Base-by-base conservation (phyloP, 2,797 vertebrate genomes). In the Danio choprae region DNA sequence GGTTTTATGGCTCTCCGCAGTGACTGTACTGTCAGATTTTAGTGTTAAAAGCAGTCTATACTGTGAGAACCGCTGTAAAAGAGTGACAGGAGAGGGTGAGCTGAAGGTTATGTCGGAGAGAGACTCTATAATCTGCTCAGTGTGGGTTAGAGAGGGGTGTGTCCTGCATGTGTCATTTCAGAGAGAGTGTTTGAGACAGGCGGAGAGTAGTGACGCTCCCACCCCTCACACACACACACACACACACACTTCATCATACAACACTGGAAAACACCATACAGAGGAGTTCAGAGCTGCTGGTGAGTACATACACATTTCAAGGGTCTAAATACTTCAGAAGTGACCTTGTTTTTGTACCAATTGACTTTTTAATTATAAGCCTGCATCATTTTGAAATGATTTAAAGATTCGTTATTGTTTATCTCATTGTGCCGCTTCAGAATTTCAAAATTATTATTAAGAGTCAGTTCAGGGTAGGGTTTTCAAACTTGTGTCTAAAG, bases 91-190 rank as follows among this genome's bases (percentile, higher is more conserved):
- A 59, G 6, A 41, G 77, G 80, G 80, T 73, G 81, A 74, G 62
- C 44, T 2, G 18, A 74, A 83, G 90, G 89, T 91, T 92, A 89
- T 84, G 85, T 87, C 68, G 1, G 53, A 79, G 80, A 53, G 68
- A 77, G 88, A 88, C 90, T 89, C 90, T 94, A 89, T 93, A 92
- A 94, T 93, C 89, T 91, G 90, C 91, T 92, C 89, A 87, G 67
- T 82, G 84, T 91, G 89, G 74, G 83, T 84, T 43, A 87, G 67
- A 78, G 6, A 76, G 64, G 91, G 92, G 92, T 89, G 93, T 91
- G 93, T 90, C 88, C 29, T 29, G 29, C 11, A 46, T 64, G 85
- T 90, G 87, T 74, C 36, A 74, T 83, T 81, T 74, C 58, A 77
- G 48, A 71, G 59, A 64, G 67, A 81, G 50, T 82, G 79, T 80